Conservation (phyloP, 2,113 vertebrate genomes). For the Mellivora capensis region DNA sequence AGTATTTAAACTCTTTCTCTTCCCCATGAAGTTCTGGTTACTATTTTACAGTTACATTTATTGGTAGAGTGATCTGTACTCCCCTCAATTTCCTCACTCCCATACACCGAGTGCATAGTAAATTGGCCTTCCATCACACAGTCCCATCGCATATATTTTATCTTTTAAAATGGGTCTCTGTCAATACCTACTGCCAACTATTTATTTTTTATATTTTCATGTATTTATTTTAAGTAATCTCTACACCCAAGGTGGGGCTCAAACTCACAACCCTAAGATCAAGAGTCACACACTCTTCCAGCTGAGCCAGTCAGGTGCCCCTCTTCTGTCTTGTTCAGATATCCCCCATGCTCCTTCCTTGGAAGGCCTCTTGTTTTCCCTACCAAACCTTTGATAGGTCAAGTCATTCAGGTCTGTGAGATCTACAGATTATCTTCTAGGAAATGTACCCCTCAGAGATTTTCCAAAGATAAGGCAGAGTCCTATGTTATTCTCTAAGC, state of each 20-base stretch:
- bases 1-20: neutral
- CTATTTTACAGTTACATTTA: neutral
- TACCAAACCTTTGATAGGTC: neutral
- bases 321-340: neutral
- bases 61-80: neutral
- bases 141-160: neutral
- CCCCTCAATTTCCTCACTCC: neutral
- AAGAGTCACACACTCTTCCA: no score
- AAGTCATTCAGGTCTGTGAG: neutral
- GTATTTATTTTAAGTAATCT: neutral
- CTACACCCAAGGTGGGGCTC: no score
- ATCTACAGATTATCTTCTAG: neutral
- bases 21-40: neutral
- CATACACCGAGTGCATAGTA: neutral
- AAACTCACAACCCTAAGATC: no score
- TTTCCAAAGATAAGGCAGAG: neutral
- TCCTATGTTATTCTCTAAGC: neutral
- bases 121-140: neutral
- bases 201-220: neutral
- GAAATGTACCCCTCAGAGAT: neutral
- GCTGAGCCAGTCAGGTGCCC: neutral
- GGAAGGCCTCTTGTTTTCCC: neutral
- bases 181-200: neutral
- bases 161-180: neutral
- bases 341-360: neutral